Percentiles rank a stretch among this genome's conserved stretches.
phyloP scores from a whole-genome alignment of 2,888 invertebrate species.

The Griposia aprilina region DNA sequence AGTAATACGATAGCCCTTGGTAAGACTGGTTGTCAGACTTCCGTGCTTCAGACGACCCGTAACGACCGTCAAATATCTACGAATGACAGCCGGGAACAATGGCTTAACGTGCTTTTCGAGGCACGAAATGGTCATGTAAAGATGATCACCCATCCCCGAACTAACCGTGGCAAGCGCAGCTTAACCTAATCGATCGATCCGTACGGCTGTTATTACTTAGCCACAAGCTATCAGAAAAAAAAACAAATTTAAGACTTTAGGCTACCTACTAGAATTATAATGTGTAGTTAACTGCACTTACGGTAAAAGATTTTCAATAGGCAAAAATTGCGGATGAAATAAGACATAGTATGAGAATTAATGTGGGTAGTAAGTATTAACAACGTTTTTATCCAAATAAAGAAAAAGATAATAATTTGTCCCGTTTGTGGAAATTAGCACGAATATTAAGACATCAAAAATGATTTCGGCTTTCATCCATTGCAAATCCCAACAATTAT shows the following conservation, averaged over 20 bases:
- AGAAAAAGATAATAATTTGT: neutral
- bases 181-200: too few relatives aligned
- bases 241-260: neutral
- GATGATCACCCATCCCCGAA: too few relatives aligned
- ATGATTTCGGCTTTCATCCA: neutral
- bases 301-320: neutral
- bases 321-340: neutral
- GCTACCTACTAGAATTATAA: neutral
- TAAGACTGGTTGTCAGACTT: too few relatives aligned
- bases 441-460: neutral
- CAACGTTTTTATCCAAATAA: neutral
- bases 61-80: too few relatives aligned
- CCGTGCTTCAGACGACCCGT: too few relatives aligned
- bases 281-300: neutral
- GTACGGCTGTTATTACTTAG: too few relatives aligned
- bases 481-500: conserved; percentile 1
- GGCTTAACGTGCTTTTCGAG: too few relatives aligned
- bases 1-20: too few relatives aligned
- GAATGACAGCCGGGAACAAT: too few relatives aligned
- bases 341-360: too few relatives aligned
- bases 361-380: neutral
- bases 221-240: neutral
- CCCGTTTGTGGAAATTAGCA: neutral
- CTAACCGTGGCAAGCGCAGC: too few relatives aligned
- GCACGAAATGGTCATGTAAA: too few relatives aligned